Base-by-base conservation (phyloP, 2,113 vertebrate genomes). In the Rhinogobius similis region DNA sequence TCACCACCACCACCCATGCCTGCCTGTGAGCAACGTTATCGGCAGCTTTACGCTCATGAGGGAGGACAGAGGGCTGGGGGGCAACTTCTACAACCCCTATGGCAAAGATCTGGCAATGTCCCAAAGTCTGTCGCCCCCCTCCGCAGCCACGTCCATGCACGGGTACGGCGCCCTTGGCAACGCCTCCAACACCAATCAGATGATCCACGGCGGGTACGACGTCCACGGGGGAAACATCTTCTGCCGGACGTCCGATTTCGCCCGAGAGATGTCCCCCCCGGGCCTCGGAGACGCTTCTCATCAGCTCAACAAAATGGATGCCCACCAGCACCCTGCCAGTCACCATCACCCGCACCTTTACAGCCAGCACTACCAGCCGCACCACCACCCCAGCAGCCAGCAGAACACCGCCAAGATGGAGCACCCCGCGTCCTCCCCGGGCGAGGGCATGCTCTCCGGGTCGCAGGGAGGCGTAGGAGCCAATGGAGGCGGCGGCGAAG, bases 41-140 rank as follows among this genome's bases (percentile, higher is more conserved):
- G 94, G 94, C 62, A 94, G 94, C 89, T 94, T 95, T 81, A 94
- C 94, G 27, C 92, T 94, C 39, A 94, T 94, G 94, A 90, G 94
- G 0, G 94, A 95, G 50, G 94, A 95, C 61, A 76, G 94, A 29
- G 89, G 91, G 62, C 89, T 95, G 39, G 75, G 89, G n/a, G 76
- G 91, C 55, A 94, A 93, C 79, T 95, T 95, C 87, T 95, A 95
- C 83, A 93, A 91, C 85, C 91, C 93, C 0, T 94, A 95, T 18
- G 88, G 89, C 79, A 95, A 95, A 70, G 94, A 95, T 23, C 85
- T 94, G 68, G 89, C 90, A 64, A 92, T 95, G 92, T 53, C 91
- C 68, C 94, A 93, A 24, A 89, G 86, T 48, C 88, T 94, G 70
- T 90, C 93, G 0, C 90, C 93, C 16, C 89, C 93, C 20, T 78